phyloP scores from a whole-genome alignment of 2,888 invertebrate species.

The Sinelater perroti region DNA sequence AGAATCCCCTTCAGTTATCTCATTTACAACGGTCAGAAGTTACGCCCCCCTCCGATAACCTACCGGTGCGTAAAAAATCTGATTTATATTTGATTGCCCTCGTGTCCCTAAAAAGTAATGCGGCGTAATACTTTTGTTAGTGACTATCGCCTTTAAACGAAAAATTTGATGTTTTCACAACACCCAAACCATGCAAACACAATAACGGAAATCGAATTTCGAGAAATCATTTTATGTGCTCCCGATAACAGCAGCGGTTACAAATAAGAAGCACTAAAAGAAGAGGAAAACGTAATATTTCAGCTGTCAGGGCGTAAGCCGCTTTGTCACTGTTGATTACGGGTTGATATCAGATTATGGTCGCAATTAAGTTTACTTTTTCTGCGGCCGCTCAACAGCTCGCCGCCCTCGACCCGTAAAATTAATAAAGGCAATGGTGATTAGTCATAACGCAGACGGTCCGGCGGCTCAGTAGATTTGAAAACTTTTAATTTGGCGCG shows the following conservation, averaged over 20 bases:
- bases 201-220: no score
- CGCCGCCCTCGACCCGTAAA: constrained; percentile 20
- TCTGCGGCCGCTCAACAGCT: constrained; percentile 26
- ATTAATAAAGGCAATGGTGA: constrained; percentile 23
- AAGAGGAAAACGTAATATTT: constrained; percentile 31
- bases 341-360: constrained; percentile 35
- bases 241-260: constrained; percentile 21
- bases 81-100: no score
- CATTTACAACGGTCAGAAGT: no score
- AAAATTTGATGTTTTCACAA: no score
- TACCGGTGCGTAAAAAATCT: no score
- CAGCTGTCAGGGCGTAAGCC: constrained; percentile 33
- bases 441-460: constrained; percentile 21
- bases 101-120: no score
- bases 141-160: no score
- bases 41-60: no score
- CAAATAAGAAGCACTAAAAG: constrained; percentile 29
- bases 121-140: no score
- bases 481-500: constrained; percentile 23
- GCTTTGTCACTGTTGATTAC: constrained; percentile 36
- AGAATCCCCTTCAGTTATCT: no score
- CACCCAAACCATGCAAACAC: no score
- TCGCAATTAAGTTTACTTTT: constrained; percentile 33
- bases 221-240: no score
- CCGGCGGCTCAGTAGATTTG: constrained; percentile 14